phyloP scores from a whole-genome alignment of 2,888 invertebrate species.

The Synergus itoensis region DNA sequence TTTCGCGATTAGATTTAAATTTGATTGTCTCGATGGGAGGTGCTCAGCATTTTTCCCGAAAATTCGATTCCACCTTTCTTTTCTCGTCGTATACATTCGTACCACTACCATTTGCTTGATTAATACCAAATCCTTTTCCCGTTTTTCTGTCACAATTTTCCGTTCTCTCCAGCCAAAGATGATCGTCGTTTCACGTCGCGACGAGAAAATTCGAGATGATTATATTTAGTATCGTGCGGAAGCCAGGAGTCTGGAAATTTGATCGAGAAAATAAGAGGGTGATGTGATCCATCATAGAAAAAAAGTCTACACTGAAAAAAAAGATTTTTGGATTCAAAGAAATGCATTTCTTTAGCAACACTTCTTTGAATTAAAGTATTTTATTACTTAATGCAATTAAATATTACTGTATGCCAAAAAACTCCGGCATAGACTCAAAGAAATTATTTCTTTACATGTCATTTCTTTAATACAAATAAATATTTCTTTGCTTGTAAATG shows the following conservation, averaged over 20 bases:
- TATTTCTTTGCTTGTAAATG: no score
- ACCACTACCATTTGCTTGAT: slow-evolving; percentile 33
- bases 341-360: no score
- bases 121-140: neutral
- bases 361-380: no score
- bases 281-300: neutral
- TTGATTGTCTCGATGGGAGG: slow-evolving; percentile 5
- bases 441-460: no score
- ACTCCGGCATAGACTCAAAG: no score
- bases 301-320: no score
- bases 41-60: neutral
- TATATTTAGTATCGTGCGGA: slow-evolving; percentile 28
- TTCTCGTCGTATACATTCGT: slow-evolving; percentile 3
- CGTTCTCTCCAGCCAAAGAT: neutral
- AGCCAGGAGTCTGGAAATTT: slow-evolving; percentile 30
- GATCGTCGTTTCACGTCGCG: slow-evolving; percentile 19
- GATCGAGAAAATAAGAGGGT: slow-evolving; percentile 33
- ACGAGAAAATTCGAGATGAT: slow-evolving; percentile 30
- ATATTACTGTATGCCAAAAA: no score
- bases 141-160: slow-evolving; percentile 21
- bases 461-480: no score
- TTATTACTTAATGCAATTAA: no score
- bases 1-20: slow-evolving; percentile 16
- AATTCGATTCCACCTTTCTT: neutral
- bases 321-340: no score